phyloP scores from a whole-genome alignment of 2,888 invertebrate species.

The Drosophila colorata region DNA sequence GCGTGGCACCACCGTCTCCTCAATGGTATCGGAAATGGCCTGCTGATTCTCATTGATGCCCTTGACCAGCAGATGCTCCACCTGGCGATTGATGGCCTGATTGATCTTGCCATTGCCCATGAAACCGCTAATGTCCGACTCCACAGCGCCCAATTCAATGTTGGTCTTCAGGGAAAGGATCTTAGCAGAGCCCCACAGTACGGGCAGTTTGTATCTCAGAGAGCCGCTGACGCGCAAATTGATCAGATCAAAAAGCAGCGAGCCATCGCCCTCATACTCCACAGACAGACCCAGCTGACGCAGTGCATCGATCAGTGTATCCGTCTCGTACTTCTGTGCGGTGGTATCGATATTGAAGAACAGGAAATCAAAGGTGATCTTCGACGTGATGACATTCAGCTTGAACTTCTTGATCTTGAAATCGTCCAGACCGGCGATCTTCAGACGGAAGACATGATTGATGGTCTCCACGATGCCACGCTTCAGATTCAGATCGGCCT shows the following conservation, averaged over 20 bases:
- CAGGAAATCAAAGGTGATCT: slow-evolving; percentile 74
- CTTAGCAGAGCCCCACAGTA: slow-evolving; percentile 82
- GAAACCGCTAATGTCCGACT: slow-evolving; percentile 77
- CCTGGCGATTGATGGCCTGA: slow-evolving; percentile 66
- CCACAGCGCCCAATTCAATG: slow-evolving; percentile 66
- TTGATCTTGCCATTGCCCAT: slow-evolving; percentile 73
- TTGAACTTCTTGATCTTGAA: slow-evolving; percentile 78
- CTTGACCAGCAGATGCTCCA: slow-evolving; percentile 70
- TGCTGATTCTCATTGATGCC: slow-evolving; percentile 73
- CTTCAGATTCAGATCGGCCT: slow-evolving; percentile 59
- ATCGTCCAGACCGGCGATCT: slow-evolving; percentile 78
- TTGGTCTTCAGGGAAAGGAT: slow-evolving; percentile 75
- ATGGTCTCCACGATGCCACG: slow-evolving; percentile 74
- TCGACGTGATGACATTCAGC: slow-evolving; percentile 72
- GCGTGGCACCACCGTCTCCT: slow-evolving; percentile 70
- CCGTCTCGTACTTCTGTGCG: slow-evolving; percentile 75
- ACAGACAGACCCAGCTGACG: slow-evolving; percentile 72
- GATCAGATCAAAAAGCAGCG: slow-evolving; percentile 71
- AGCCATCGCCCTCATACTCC: slow-evolving; percentile 78
- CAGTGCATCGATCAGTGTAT: slow-evolving; percentile 76
- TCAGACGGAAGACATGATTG: slow-evolving; percentile 70
- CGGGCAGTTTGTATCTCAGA: slow-evolving; percentile 77
- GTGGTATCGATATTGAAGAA: slow-evolving; percentile 76
- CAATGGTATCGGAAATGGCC: slow-evolving; percentile 73
- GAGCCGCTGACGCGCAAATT: slow-evolving; percentile 76